A percentile compares a stretch with the other conserved stretches of the same genome.
These are phyloP conservation scores for Parnassius apollo DNA, from an alignment of 2,888 invertebrate species.

Conservation along the genomic window DNA sequence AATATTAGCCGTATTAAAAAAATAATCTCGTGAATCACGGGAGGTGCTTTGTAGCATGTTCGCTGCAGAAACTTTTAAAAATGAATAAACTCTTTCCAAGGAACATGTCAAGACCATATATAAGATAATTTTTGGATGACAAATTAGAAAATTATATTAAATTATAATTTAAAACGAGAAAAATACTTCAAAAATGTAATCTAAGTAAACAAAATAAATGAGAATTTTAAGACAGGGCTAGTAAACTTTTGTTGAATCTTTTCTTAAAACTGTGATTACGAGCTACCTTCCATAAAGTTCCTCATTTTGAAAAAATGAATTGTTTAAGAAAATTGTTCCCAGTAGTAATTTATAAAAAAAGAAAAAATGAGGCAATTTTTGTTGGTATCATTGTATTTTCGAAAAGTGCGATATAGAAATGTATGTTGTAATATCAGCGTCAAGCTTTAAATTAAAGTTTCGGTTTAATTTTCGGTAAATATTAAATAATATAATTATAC, in stretches of 20 bases:
- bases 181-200: background rate
- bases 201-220: background rate
- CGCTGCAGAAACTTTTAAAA: background rate
- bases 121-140: background rate
- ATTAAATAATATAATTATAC: too few species aligned
- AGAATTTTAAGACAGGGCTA: background rate
- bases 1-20: too few species aligned
- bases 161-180: background rate
- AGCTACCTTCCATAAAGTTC: background rate
- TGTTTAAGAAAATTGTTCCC: background rate
- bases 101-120: background rate
- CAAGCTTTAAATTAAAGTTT: too few species aligned
- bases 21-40: background rate
- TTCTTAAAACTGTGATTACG: background rate
- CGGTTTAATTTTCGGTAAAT: too few species aligned
- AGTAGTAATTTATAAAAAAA: background rate
- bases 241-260: background rate
- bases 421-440: too few species aligned
- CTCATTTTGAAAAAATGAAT: background rate
- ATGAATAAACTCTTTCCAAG: background rate
- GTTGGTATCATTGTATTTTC: too few species aligned
- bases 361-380: too few species aligned
- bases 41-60: conserved; percentile 2
- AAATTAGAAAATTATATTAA: too few species aligned
- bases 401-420: too few species aligned